phyloP scores from a whole-genome alignment of 92 coral and sea anemone species.

The Blastomussa wellsi region DNA sequence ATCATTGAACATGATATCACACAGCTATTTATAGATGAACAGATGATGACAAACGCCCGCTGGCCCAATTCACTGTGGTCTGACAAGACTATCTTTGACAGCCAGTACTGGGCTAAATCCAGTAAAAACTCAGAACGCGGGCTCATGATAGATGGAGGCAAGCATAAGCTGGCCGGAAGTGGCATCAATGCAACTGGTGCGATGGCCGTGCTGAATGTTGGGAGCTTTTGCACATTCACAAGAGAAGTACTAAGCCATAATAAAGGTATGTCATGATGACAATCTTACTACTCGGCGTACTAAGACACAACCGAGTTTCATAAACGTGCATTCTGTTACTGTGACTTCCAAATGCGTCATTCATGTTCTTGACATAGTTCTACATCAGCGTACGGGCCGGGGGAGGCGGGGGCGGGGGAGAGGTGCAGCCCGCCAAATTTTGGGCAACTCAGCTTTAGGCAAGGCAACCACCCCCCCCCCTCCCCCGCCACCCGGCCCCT shows the following conservation, averaged over 20 bases:
- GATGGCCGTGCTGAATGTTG: constrained; percentile 75
- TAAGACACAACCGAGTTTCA: background rate
- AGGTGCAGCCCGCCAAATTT: no score
- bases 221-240: constrained; percentile 74
- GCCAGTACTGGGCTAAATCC: constrained; percentile 71
- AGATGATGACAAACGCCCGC: constrained; percentile 84
- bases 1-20: constrained; percentile 53
- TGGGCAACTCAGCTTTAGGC: no score
- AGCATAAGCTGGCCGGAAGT: constrained; percentile 70
- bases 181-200: constrained; percentile 70
- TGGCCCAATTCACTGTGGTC: constrained; percentile 81
- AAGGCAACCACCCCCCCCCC: no score
- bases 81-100: constrained; percentile 65
- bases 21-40: constrained; percentile 57
- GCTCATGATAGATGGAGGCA: constrained; percentile 68
- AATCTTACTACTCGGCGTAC: background rate
- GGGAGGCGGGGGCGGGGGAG: no score
- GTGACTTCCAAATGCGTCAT: no score
- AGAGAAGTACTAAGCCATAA: constrained; percentile 58
- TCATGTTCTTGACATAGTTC: no score
- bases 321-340: background rate
- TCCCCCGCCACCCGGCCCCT: no score
- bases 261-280: background rate
- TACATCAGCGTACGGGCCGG: no score
- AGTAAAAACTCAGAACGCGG: constrained; percentile 50